Conservation (phyloP, 2,797 vertebrate species). For the Gallirallus australis region DNA sequence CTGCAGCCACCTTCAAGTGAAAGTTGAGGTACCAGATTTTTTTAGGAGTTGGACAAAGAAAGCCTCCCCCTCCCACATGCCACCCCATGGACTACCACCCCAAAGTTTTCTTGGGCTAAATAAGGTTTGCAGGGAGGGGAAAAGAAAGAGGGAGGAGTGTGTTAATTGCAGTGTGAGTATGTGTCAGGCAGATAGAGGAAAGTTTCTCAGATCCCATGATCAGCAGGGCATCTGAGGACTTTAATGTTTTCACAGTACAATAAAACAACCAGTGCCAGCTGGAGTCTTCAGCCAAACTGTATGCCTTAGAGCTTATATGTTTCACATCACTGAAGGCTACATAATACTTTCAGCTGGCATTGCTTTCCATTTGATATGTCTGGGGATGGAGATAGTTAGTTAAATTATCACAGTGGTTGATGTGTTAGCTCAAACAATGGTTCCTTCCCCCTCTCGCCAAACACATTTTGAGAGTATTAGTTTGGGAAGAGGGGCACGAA, state of each 20-base stretch:
- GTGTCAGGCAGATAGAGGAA: neutral
- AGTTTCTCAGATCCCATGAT: neutral
- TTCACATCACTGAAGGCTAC: slow-evolving; percentile 63
- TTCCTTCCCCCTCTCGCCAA: neutral
- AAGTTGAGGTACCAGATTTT: slow-evolving; percentile 32
- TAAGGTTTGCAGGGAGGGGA: neutral
- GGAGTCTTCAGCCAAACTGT: slow-evolving; percentile 22
- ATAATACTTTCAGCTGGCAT: slow-evolving; percentile 67
- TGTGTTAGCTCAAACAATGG: slow-evolving; percentile 45
- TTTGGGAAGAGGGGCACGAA: slow-evolving; percentile 24
- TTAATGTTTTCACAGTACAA: slow-evolving; percentile 46
- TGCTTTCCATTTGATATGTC: slow-evolving; percentile 57
- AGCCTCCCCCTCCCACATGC: neutral
- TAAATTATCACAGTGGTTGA: slow-evolving; percentile 31
- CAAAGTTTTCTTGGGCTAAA: neutral
- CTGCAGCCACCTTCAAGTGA: slow-evolving; percentile 15
- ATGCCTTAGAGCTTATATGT: slow-evolving; percentile 51
- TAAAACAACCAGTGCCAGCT: slow-evolving; percentile 53
- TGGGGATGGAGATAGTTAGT: slow-evolving; percentile 66
- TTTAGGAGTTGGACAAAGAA: slow-evolving; percentile 9
- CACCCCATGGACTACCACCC: neutral
- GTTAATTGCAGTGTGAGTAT: neutral
- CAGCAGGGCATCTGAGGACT: slow-evolving; percentile 45
- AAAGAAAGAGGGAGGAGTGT: neutral
- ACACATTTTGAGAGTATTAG: slow-evolving; percentile 33